These are phyloP conservation scores for Arctopsyche grandis DNA, from an alignment of 1,140 invertebrate genomes.

Conservation along the genomic window DNA sequence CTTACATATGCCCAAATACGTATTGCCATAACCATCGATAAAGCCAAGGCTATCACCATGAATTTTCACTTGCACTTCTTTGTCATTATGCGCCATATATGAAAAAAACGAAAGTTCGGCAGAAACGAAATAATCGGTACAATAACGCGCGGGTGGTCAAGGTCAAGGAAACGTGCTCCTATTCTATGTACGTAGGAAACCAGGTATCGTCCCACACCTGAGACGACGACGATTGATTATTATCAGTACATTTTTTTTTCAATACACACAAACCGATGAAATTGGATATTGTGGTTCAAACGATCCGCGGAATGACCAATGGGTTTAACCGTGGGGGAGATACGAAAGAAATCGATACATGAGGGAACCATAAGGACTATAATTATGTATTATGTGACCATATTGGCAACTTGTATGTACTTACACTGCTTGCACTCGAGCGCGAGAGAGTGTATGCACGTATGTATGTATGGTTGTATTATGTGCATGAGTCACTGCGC, in stretches of 20 bases:
- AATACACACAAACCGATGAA: no score
- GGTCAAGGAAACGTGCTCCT: not conserved
- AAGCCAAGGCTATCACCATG: no score
- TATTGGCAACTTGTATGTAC: not conserved
- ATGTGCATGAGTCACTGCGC: not conserved
- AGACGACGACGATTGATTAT: not conserved
- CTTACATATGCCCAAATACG: no score
- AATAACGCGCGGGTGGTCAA: not conserved
- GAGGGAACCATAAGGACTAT: not conserved
- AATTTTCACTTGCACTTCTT: no score
- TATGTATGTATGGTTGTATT: not conserved
- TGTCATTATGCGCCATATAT: no score
- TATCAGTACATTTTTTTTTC: no score
- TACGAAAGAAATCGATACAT: conserved; percentile 4
- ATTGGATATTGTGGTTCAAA: no score
- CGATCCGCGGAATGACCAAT: no score
- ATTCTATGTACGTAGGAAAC: not conserved
- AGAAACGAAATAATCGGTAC: no score
- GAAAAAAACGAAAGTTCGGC: no score
- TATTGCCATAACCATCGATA: no score
- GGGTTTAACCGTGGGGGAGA: no score
- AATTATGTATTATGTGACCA: not conserved
- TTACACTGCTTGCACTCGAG: not conserved
- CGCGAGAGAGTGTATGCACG: not conserved
- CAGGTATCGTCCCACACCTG: not conserved